A percentile compares a stretch with the other conserved stretches of the same genome.
phyloP scores from a whole-genome alignment of 2,888 invertebrate species.

The Quadroppia sp. region DNA sequence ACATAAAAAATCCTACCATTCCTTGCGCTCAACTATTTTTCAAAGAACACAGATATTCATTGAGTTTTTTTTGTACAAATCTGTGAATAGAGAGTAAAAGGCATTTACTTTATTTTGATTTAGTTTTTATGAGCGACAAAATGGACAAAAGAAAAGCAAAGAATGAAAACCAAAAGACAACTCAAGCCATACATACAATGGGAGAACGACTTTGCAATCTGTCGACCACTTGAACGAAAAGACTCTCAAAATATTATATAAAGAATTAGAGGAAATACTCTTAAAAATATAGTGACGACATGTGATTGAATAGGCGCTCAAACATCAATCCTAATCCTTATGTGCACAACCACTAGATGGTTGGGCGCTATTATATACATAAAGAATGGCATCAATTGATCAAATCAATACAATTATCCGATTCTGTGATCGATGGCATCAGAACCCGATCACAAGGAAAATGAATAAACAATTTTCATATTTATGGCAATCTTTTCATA shows the following conservation, averaged over 20 bases:
- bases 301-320: slow-evolving; percentile 5
- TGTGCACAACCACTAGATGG: background rate
- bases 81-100: background rate
- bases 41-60: background rate
- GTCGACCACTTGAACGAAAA: background rate
- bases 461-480: slow-evolving; percentile 17
- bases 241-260: slow-evolving; percentile 17
- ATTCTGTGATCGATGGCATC: slow-evolving; percentile 12
- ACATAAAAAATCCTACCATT: background rate
- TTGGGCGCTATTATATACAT: background rate
- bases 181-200: background rate
- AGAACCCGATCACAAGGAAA: slow-evolving; percentile 11
- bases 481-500: background rate
- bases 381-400: slow-evolving; percentile 2
- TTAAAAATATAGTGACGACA: slow-evolving; percentile 9
- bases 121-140: background rate
- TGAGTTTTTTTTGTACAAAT: too few species aligned
- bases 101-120: slow-evolving; percentile 1
- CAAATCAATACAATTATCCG: slow-evolving; percentile 6
- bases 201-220: background rate
- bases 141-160: slow-evolving; percentile 29
- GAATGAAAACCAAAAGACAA: background rate
- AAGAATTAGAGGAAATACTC: slow-evolving; percentile 19
- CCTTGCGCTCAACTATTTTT: background rate
- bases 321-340: background rate